A percentile compares a stretch with the other conserved stretches of the same genome.
Conservation (phyloP, 2,888 invertebrate species). For the Polia nebulosa region DNA sequence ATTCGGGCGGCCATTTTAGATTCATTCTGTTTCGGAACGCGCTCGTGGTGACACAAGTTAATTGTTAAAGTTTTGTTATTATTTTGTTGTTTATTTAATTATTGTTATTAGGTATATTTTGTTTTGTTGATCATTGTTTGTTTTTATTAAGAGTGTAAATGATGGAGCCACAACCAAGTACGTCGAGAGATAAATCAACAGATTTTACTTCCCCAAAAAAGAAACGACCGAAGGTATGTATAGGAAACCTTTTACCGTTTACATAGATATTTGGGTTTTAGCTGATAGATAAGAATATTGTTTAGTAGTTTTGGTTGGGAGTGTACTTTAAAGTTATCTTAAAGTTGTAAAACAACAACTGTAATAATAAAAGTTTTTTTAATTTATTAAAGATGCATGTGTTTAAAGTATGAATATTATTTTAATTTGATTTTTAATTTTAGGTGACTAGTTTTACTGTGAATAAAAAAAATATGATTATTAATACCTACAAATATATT, state of each 20-base stretch:
- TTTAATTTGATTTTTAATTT: neutral
- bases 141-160: neutral
- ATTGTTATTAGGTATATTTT: too few relatives aligned
- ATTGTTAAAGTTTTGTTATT: neutral
- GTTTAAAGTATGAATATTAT: neutral
- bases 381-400: constrained; percentile 3
- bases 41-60: neutral
- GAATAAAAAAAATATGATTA: neutral
- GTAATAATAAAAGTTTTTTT: neutral
- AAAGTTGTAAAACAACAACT: neutral
- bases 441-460: neutral
- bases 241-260: neutral
- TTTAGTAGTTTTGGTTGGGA: neutral
- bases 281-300: neutral
- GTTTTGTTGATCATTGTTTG: neutral
- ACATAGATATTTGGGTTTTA: neutral
- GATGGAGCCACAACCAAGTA: neutral
- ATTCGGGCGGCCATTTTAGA: neutral
- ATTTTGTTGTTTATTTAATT: too few relatives aligned
- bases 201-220: neutral
- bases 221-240: neutral
- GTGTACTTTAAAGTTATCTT: neutral
- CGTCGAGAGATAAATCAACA: neutral
- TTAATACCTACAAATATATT: constrained; percentile 8
- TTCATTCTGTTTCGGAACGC: neutral